Evolutionary conservation across 2,113 vertebrate genomes (phyloP).

Genomic region (Ictalurus punctatus): DNA sequence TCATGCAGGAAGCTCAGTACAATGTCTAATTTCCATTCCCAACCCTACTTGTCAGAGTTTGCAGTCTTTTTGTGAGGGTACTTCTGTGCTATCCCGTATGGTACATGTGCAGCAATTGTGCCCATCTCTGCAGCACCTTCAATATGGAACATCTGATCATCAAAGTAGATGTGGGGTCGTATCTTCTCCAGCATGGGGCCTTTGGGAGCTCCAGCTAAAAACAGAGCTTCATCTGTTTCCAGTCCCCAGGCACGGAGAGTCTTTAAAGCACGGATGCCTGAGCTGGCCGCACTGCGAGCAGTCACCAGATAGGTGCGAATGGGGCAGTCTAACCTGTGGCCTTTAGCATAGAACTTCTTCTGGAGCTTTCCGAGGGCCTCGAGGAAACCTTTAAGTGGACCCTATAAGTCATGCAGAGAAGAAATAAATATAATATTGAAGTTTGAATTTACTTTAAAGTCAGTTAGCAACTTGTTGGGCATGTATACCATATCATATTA

Average conservation of each 20-base stretch:
- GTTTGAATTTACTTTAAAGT: background rate
- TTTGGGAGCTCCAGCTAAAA: constrained; percentile 92
- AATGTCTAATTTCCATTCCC: background rate
- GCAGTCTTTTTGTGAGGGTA: constrained; percentile 59
- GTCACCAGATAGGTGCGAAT: constrained; percentile 96
- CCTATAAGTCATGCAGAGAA: constrained; percentile 66
- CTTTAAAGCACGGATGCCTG: constrained; percentile 91
- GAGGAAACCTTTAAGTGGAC: constrained; percentile 92
- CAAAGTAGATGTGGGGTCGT: constrained; percentile 95
- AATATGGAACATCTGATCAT: constrained; percentile 98
- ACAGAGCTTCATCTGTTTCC: constrained; percentile 93
- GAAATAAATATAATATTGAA: background rate
- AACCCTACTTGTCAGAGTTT: constrained; percentile 57
- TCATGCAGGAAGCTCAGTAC: constrained; percentile 12
- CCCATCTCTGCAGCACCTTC: constrained; percentile 92
- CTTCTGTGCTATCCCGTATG: constrained; percentile 89
- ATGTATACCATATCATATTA: background rate
- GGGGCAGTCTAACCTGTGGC: constrained; percentile 89
- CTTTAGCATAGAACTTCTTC: constrained; percentile 96
- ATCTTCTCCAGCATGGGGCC: constrained; percentile 95
- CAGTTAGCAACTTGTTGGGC: background rate
- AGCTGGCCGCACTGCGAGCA: constrained; percentile 92
- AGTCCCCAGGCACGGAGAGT: constrained; percentile 95
- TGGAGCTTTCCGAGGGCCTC: constrained; percentile 92
- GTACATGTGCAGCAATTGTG: constrained; percentile 90